Evolutionary conservation across 1,140 invertebrate species (phyloP).

Genomic region (Lasioglossum albipes): DNA sequence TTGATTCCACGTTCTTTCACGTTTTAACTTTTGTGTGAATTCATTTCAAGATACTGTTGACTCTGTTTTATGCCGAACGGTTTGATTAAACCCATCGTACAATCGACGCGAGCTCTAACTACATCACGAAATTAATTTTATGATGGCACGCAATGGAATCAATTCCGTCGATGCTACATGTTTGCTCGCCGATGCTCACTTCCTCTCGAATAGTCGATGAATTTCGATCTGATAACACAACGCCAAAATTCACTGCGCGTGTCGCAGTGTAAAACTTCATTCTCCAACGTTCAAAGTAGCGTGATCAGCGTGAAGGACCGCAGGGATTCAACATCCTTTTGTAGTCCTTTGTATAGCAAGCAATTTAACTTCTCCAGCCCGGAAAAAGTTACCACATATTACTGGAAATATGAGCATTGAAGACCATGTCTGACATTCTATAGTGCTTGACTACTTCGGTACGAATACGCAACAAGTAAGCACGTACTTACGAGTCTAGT

Average conservation of each 20-base stretch:
- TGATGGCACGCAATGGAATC: conserved; percentile 11
- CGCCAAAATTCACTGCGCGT: neutral
- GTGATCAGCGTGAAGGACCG: too few relatives aligned
- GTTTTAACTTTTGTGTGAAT: neutral
- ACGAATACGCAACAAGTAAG: neutral
- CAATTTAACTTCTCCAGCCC: neutral
- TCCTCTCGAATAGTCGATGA: neutral
- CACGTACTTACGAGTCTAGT: neutral
- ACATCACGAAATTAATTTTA: conserved; percentile 19
- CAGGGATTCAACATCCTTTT: too few relatives aligned
- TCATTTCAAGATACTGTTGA: neutral
- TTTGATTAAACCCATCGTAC: conserved; percentile 10
- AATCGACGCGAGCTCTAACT: conserved; percentile 13
- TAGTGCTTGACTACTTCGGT: neutral
- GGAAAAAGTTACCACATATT: neutral
- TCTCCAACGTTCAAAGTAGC: too few relatives aligned
- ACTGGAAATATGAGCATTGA: neutral
- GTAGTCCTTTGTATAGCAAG: neutral
- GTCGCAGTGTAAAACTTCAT: neutral
- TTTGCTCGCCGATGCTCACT: conserved; percentile 11
- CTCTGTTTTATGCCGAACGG: neutral
- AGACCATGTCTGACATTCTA: neutral
- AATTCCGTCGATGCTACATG: conserved; percentile 1
- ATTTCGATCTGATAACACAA: neutral
- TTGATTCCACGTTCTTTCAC: neutral